Evolutionary conservation across 1,140 invertebrate genomes (phyloP).

Genomic region (Panulirus ornatus): DNA sequence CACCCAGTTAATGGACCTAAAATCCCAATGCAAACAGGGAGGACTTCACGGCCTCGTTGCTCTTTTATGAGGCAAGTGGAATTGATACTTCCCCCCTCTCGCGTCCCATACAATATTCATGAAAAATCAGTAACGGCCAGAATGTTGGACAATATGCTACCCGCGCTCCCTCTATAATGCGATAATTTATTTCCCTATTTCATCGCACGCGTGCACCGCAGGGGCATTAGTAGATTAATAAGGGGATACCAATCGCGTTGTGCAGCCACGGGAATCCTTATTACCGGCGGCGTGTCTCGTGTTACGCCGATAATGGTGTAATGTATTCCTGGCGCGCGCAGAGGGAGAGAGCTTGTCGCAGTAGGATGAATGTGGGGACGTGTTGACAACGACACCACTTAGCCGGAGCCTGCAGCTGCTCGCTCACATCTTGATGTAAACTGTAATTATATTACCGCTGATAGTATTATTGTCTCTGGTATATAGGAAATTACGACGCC

Average conservation of each 20-base stretch:
- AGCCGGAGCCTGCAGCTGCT: too few species aligned
- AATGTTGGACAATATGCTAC: conserved; percentile 2
- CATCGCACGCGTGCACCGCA: not conserved
- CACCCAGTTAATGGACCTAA: not conserved
- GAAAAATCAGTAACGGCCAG: not conserved
- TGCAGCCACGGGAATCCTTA: not conserved
- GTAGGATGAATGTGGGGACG: not conserved
- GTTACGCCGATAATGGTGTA: not conserved
- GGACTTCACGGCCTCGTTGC: not conserved
- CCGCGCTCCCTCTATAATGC: not conserved
- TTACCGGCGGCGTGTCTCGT: not conserved
- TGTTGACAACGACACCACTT: not conserved
- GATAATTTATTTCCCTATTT: not conserved
- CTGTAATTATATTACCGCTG: too few species aligned
- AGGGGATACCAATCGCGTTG: not conserved
- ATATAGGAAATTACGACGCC: too few species aligned
- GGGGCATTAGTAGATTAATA: conserved; percentile 12
- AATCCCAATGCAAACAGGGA: not conserved
- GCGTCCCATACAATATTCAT: conserved; percentile 9
- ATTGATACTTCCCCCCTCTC: not conserved
- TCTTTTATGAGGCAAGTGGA: not conserved
- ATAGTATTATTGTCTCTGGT: too few species aligned
- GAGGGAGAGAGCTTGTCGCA: too few species aligned
- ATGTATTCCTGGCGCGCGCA: not conserved
- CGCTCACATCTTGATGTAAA: too few species aligned